Evolutionary conservation across 2,113 vertebrate genomes (phyloP), one percentile per base, ranked within the genome.

Genomic region (Dromiciops gliroides): DNA sequence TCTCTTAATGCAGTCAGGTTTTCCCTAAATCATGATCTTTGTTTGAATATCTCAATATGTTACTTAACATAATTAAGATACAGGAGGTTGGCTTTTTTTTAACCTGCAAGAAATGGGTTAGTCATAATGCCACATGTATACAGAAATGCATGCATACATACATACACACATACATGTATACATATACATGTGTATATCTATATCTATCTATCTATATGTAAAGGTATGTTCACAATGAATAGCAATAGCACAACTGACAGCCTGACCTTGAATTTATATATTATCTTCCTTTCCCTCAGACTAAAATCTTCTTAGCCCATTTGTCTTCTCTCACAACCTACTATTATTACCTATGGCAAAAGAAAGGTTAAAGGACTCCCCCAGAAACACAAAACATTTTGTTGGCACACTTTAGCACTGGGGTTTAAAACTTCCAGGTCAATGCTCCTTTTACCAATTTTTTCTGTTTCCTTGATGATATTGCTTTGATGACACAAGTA

Each of bases 371-470:
- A 19, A 23, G 3, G 48, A 25, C 47, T 26, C 8, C 4, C 51
- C 67, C 28, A 19, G 51, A 31, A 11, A 19, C 56, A 49, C 90
- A 11, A 5, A 14, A 51, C 51, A 1, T 1, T 16, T 5, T 8
- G n/a, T 3, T 0, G 0, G 37, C 37, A n/a, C 50, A 44, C 8
- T 0, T 0, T 6, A 16, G 24, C 0, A 0, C 9, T 2, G 0
- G 37, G 5, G 52, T 92, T n/a, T 47, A 1, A 22, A 8, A 19
- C 48, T 44, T 1, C 44, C 50, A 28, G 50, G 47, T 0, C 25
- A 16, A 49, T 22, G 26, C 9, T 47, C 19, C 2, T 8, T n/a
- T 50, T 11, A 3, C 52, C 56, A 50, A 9, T 25, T 50, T 22
- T 90, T 14, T 23, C 37, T 6, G 50, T 56, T 37, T 89, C 24